Evolutionary conservation across 2,888 invertebrate genomes (phyloP), one percentile per base, ranked within the genome.

Genomic region (Yponomeuta evonymella): DNA sequence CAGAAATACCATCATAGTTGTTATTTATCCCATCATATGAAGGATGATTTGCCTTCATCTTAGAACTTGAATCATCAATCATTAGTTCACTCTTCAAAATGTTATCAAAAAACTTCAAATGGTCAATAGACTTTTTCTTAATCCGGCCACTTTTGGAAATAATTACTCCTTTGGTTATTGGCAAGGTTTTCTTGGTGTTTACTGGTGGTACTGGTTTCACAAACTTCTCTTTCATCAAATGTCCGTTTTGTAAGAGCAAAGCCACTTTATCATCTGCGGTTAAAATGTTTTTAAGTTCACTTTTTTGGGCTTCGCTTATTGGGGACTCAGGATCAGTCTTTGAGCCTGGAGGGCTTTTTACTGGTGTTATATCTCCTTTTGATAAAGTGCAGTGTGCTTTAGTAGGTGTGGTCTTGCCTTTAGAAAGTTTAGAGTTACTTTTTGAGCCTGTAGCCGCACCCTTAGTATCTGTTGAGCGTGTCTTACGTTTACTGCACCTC

Each of bases 21-120:
- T 94, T 93, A 83, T 83, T 79, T 29, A 77, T 75, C 48, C 75
- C 75, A 71, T 72, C 72, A 48, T 74, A 66, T 68, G 73, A 67
- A 73, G 48, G 33, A 68, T 11, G 72, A 72, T 75, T 69, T 67
- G 70, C 68, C 29, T 66, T 70, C n/a, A 33, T 48, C 30, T 68
- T 71, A 51, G 66, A 43, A 58, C 29, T 69, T 36, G 58, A 64
- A 48, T 70, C 29, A 10, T 63, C 43, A 73, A 88, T 88, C 77
- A 85, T 77, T 11, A 91, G 79, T 79, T 91, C 90, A 79, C 79
- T 83, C 73, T 85, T 88, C 70, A 90, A 76, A 71, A 90, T 87
- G 68, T 84, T 82, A 74, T 87, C 83, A 72, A 88, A 78, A 43
- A 85, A 74, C 73, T 81, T 80, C 36, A 88, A 74, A 74, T 83